Conservation (phyloP, 2,888 invertebrate genomes). For the Limenitis camilla region DNA sequence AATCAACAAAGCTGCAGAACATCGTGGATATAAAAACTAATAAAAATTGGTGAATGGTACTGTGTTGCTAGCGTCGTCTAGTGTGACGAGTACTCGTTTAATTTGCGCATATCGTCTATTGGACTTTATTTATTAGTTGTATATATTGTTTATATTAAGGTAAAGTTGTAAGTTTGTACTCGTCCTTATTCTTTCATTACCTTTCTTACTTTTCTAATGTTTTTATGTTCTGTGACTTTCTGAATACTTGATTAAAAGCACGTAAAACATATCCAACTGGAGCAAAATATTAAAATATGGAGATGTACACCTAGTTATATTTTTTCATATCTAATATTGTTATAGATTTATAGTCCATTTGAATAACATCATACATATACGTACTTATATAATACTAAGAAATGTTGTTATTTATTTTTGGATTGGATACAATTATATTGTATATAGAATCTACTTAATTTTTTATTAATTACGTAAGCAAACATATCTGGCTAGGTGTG, state of each 20-base stretch:
- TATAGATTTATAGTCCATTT: neutral
- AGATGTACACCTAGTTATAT: neutral
- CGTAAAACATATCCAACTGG: conserved; percentile 17
- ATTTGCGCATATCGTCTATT: conserved; percentile 60
- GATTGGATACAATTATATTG: too few species aligned
- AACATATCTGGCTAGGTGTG: too few species aligned
- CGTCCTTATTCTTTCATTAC: conserved; percentile 34
- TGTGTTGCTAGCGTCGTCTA: conserved; percentile 39
- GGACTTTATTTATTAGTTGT: conserved; percentile 34
- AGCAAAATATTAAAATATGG: conserved; percentile 6
- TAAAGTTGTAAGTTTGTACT: conserved; percentile 49
- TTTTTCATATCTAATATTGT: neutral
- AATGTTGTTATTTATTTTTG: neutral
- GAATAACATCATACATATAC: neutral
- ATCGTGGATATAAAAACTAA: too few species aligned
- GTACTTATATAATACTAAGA: neutral
- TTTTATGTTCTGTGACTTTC: neutral
- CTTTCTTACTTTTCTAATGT: neutral
- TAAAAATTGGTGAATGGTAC: too few species aligned
- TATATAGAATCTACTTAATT: too few species aligned
- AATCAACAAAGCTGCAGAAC: too few species aligned
- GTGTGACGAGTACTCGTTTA: conserved; percentile 66
- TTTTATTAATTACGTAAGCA: too few species aligned
- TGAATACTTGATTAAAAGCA: neutral
- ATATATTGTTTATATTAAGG: conserved; percentile 42